phyloP scores from a whole-genome alignment of 2,797 vertebrate species.

The Pampus argenteus region DNA sequence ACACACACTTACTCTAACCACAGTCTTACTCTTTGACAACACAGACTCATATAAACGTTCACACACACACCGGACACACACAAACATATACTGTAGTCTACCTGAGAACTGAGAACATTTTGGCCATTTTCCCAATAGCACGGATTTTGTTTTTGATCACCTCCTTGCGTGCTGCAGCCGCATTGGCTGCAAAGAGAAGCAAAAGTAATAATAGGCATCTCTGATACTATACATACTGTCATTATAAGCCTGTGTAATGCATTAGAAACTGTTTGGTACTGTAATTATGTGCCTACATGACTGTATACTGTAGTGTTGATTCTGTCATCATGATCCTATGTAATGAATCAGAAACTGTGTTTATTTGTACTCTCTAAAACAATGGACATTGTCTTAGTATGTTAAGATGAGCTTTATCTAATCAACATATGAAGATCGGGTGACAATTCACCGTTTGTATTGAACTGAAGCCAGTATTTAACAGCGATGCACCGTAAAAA shows the following conservation, averaged over 20 bases:
- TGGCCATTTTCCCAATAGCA: constrained; percentile 90
- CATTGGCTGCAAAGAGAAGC: constrained; percentile 81
- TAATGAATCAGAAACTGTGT: constrained; percentile 6
- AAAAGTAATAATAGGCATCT: background rate
- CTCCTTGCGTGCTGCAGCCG: constrained; percentile 88
- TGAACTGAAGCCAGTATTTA: background rate
- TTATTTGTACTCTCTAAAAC: background rate
- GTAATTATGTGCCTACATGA: constrained; percentile 4
- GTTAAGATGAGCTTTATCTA: background rate
- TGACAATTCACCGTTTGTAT: background rate
- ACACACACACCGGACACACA: background rate
- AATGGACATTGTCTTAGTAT: background rate
- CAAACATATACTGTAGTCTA: constrained; percentile 52
- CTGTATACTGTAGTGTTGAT: background rate
- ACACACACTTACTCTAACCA: background rate
- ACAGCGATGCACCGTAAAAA: background rate
- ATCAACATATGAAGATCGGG: background rate
- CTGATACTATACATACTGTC: background rate
- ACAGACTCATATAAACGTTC: background rate
- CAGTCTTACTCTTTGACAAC: background rate
- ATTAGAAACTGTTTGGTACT: background rate
- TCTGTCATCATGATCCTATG: background rate
- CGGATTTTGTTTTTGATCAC: constrained; percentile 90
- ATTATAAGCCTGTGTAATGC: background rate
- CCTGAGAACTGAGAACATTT: constrained; percentile 90